Base-by-base conservation (phyloP, 2,797 vertebrate species). In the Mastacembelus armatus region DNA sequence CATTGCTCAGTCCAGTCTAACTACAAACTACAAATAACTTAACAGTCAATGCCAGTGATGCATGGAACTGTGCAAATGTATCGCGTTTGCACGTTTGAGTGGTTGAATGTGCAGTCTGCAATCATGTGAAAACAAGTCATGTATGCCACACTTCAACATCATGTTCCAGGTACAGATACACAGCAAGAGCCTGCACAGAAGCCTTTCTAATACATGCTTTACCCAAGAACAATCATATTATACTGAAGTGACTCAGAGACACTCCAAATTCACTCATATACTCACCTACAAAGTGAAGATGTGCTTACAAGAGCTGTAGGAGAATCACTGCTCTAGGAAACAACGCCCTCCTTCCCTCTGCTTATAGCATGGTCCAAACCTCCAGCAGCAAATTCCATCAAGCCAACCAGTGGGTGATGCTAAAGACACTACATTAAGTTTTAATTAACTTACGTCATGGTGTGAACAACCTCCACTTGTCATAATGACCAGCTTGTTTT, bases 1-100 rank as follows among this genome's bases (percentile, higher is more conserved):
- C 62, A 18, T 26, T 0, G 38, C 33, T 67, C 22, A 0, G 51
- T 64, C 67, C 60, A 8, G 35, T 71, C 24, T 18, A 0, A 55
- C 50, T 10, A 15, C 24, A 9, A n/a, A n/a, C n/a, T n/a, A n/a
- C 54, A 19, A n/a, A 57, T 49, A 35, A 24, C 2, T 27, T 44
- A 22, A 14, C 5, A 18, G 14, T 27, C 4, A 1, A 54, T 9
- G 49, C n/a, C 61, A 30, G 65, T 29, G 2, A 38, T 7, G 30
- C 51, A 63, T 11, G 27, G 56, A 45, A 36, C 19, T 30, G 9
- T 15, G 39, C 49, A 40, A 16, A 24, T 9, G 1, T 1, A 15
- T 12, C 2, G 15, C 19, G 10, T 62, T 12, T 2, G 19, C 19
- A 21, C n/a, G 19, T n/a, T 15, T 8, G 12, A 55, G 33, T 3